Evolutionary conservation across 2,888 invertebrate genomes (phyloP), one percentile per base, ranked within the genome.

Genomic region (Nipponacmea schrenckii): DNA sequence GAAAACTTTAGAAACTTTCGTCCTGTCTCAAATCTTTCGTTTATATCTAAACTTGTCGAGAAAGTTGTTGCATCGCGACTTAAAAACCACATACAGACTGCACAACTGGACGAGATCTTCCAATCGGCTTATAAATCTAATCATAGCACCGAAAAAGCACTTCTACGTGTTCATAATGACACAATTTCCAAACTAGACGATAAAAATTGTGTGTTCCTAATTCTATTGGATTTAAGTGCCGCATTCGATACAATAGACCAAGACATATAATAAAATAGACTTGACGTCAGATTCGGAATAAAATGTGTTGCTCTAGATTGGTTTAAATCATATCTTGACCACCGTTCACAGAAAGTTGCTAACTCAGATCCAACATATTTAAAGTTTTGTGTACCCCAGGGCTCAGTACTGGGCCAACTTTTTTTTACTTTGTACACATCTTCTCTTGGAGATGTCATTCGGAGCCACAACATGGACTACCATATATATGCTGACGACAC

Each of bases 121-220:
- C 56, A 56, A 56, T 56, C 56, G 12, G 56, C 56, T 56, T 56
- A 56, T 24, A 56, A 56, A 56, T 24, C 20, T n/a, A 56, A 56
- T n/a, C n/a, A 56, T 24, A 56, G 56, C n/a, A 56, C 56, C 17
- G 56, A 56, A 56, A 56, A n/a, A 56, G 56, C 56, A 8, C 56
- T 17, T 56, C 24, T n/a, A n/a, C n/a, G n/a, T n/a, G n/a, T n/a
- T n/a, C n/a, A n/a, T n/a, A n/a, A n/a, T n/a, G n/a, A n/a, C n/a
- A n/a, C n/a, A n/a, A n/a, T n/a, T n/a, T n/a, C n/a, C n/a, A n/a
- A n/a, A n/a, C n/a, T n/a, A n/a, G n/a, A n/a, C n/a, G n/a, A n/a
- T n/a, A n/a, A n/a, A n/a, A n/a, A n/a, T n/a, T n/a, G n/a, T n/a
- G n/a, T n/a, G n/a, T n/a, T n/a, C n/a, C n/a, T n/a, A n/a, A n/a